Evolutionary conservation across 2,113 vertebrate species (phyloP), one percentile per base, ranked within the genome.

Genomic region (Sturnira hondurensis): DNA sequence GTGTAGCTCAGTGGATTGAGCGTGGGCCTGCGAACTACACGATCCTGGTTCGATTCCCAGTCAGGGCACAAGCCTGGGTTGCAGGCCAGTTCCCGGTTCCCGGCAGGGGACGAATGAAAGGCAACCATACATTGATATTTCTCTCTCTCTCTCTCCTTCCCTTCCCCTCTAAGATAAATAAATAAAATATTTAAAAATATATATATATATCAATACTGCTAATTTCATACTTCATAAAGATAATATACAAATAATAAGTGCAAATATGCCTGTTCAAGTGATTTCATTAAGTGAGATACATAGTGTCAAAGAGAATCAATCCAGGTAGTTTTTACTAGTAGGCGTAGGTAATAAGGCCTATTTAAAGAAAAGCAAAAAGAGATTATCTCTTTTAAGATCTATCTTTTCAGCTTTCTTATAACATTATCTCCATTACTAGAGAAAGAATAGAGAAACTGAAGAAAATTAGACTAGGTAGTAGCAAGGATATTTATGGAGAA

Each of bases 221-320:
- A 65, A 86, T 77, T 93, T 76, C 45, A 86, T 76, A 83, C 82
- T 77, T 82, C 45, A 86, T 93, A 92, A 86, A 95, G n/a, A 87
- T 45, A 84, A 93, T 36, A 84, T 2, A 50, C 7, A 95, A 89
- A 70, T 61, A 63, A 41, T 90, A 90, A 91, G 47, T 77, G 3
- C 33, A 93, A 95, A 71, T 77, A 36, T 65, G 45, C 43, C 74
- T 58, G 28, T 61, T 78, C 84, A 36, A 95, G 92, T 86, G 10
- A 84, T 16, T 89, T 81, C 19, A 82, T 89, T 91, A 89, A 52
- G 28, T 38, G 31, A 85, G 89, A 93, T 19, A 86, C 16, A 68
- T 7, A 45, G 38, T 38, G 82, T 41, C 36, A 82, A 91, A 71
- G 33, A 81, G 1, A 87, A 93, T 67, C 36, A 91, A 47, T 82